Evolutionary conservation across 2,113 vertebrate genomes (phyloP).

Genomic region (Proterorhinus semilunaris): DNA sequence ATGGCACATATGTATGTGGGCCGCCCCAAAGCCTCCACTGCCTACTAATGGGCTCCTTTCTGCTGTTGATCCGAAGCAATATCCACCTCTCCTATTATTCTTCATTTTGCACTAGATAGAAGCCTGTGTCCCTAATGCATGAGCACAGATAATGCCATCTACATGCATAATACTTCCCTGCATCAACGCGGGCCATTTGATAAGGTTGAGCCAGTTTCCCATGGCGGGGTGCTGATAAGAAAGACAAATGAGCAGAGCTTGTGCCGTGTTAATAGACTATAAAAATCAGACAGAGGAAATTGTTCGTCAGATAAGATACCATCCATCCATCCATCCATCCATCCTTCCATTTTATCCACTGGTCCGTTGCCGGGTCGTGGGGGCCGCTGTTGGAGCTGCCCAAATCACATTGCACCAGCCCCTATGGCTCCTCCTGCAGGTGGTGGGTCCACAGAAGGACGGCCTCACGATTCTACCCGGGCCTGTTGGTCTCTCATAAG

Average conservation of each 20-base stretch:
- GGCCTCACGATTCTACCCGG: too few species aligned
- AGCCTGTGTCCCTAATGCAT: not conserved
- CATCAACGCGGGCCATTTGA: not conserved
- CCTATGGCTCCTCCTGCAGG: too few species aligned
- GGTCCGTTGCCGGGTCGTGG: too few species aligned
- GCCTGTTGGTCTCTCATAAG: too few species aligned
- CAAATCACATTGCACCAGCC: too few species aligned
- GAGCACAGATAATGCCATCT: not conserved
- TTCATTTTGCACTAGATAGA: constrained; percentile 6
- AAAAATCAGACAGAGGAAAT: not conserved
- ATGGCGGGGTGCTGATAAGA: not conserved
- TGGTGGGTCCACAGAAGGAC: too few species aligned
- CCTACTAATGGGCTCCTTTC: not conserved
- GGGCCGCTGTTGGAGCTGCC: too few species aligned
- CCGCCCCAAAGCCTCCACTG: constrained; percentile 4
- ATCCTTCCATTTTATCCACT: too few species aligned
- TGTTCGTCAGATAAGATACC: too few species aligned
- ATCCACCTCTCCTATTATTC: not conserved
- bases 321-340: too few species aligned
- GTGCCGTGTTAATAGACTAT: not conserved
- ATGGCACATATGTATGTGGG: constrained; percentile 14
- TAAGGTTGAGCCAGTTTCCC: not conserved
- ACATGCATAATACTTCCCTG: not conserved
- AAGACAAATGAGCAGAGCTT: not conserved
- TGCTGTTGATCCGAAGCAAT: constrained; percentile 1